Evolutionary conservation across 2,113 vertebrate genomes (phyloP).

Genomic region (Rhea pennata): DNA sequence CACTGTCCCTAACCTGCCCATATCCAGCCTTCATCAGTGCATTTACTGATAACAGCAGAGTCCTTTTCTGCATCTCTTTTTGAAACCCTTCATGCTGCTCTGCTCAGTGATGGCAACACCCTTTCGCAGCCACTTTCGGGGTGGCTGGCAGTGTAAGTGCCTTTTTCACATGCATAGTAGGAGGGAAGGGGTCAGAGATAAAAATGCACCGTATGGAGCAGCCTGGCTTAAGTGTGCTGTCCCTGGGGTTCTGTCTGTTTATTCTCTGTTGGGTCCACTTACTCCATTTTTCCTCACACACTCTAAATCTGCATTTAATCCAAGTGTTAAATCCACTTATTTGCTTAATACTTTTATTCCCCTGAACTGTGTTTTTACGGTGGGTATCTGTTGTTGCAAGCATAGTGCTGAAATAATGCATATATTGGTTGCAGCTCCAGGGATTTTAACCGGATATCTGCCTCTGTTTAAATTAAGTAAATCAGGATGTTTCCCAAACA

Average conservation of each 20-base stretch:
- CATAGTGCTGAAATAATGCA: constrained; percentile 53
- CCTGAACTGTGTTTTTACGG: background rate
- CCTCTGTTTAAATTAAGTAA: constrained; percentile 70
- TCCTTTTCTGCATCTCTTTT: background rate
- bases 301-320: constrained; percentile 46
- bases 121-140: background rate
- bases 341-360: constrained; percentile 47
- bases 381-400: background rate
- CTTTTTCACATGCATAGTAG: background rate
- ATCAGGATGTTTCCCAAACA: constrained; percentile 67
- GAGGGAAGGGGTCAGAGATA: constrained; percentile 10
- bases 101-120: background rate
- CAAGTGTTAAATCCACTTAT: constrained; percentile 30
- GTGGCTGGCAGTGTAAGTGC: background rate
- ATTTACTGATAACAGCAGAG: background rate
- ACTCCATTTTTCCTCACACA: background rate
- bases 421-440: constrained; percentile 56
- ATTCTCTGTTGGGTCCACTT: background rate
- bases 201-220: background rate
- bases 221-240: background rate
- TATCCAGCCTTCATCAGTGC: background rate
- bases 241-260: background rate
- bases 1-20: background rate
- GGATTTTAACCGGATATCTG: constrained; percentile 67
- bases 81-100: background rate